Evolutionary conservation across 2,113 vertebrate genomes (phyloP), one percentile per base, ranked within the genome.

Genomic region (Axis porcinus): DNA sequence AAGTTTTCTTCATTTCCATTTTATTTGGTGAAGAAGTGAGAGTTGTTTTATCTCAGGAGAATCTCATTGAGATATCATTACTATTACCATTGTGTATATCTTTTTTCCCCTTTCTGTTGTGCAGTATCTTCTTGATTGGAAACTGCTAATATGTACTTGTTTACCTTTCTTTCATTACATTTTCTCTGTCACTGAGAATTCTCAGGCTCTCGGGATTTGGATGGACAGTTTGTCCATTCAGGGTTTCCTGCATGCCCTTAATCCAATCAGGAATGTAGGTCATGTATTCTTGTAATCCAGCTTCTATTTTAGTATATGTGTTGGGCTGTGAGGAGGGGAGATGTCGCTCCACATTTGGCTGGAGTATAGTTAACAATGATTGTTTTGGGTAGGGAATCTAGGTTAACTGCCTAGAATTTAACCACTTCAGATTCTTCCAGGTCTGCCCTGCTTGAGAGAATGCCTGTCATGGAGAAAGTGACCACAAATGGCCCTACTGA

Each of bases 381-480:
- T 70, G 13, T 86, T 97, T 96, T 79, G 52, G 91, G 81, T 91
- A 81, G 96, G 95, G 82, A 95, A 86, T 84, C 17, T 91, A 96
- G 79, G 83, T 95, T 96, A 91, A 98, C 91, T 98, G 98, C 98
- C 98, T 98, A 98, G 97, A 97, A 97, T 99, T 96, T 98, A 98
- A 98, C 98, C 91, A 97, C 97, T 97, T 98, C 97, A 99, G 97
- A 97, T 98, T 98, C 97, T 99, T 99, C 87, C 95, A 99, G 99
- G 99, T 99, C 99, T 97, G 99, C 99, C 96, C 99, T 99, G 82
- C 99, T 99, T 91, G 99, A 99, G 97, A 99, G 99, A 98, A 99
- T 99, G 99, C 99, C 99, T 79, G 99, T 99, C 55, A 99, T 99
- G 99, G 99, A 99, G 98, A 99, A 99, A 98, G 98, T 99, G 1